phyloP scores from a whole-genome alignment of 2,113 vertebrate genomes.

The Cyanistes caeruleus region DNA sequence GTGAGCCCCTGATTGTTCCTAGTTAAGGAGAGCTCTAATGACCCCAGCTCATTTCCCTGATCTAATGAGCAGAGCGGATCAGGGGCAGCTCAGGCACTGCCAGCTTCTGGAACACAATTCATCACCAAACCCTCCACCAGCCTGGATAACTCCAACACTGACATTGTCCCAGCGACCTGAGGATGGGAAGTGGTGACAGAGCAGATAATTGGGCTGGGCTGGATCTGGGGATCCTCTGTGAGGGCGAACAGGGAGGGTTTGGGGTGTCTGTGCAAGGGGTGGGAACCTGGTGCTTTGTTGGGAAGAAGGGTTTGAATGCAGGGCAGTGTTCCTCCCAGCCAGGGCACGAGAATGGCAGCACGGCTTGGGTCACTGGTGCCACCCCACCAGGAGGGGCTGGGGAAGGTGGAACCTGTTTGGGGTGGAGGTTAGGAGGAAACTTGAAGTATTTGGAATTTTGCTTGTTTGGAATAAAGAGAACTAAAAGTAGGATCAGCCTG shows the following conservation, averaged over 20 bases:
- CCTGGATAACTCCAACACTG: not conserved
- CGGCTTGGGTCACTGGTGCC: not conserved
- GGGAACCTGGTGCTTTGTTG: rapidly evolving
- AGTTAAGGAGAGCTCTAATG: not conserved
- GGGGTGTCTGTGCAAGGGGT: not conserved
- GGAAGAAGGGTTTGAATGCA: not conserved
- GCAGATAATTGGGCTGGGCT: not conserved
- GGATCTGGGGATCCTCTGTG: not conserved
- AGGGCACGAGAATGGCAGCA: not conserved
- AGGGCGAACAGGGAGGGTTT: not conserved
- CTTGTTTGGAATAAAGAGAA: not conserved
- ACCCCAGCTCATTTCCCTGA: not conserved
- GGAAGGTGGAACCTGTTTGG: not conserved
- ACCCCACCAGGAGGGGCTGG: rapidly evolving
- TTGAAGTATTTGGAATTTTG: not conserved
- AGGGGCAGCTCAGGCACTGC: not conserved
- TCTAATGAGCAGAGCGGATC: constrained; percentile 1
- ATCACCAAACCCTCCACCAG: not conserved
- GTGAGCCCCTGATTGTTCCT: not conserved
- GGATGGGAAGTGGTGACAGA: not conserved
- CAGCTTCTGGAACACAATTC: not conserved
- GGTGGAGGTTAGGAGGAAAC: not conserved
- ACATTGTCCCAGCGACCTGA: not conserved
- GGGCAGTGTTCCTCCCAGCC: not conserved
- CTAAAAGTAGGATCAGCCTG: not conserved